These are phyloP conservation scores for Drosophila melanosoma DNA, from an alignment of 2,888 invertebrate species.

Conservation along the genomic window DNA sequence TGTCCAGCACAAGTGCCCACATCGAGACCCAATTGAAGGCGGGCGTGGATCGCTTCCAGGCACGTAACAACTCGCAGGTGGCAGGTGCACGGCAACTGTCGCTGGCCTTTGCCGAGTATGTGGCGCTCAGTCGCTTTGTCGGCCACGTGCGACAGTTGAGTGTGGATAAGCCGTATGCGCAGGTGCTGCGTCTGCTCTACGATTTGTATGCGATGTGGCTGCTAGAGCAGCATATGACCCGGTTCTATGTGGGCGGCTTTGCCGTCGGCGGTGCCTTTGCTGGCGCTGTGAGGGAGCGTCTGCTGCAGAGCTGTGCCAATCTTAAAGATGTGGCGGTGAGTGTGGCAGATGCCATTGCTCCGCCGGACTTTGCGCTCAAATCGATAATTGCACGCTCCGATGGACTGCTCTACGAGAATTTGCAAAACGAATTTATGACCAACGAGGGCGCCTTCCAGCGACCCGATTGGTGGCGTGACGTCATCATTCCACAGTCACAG, in stretches of 20 bases:
- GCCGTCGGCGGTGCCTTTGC: slow-evolving; percentile 86
- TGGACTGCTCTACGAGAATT: slow-evolving; percentile 89
- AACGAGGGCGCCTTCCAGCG: slow-evolving; percentile 89
- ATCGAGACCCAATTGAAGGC: slow-evolving; percentile 86
- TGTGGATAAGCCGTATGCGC: slow-evolving; percentile 78
- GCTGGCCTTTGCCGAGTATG: slow-evolving; percentile 91
- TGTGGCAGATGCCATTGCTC: slow-evolving; percentile 94
- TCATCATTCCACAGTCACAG: slow-evolving; percentile 82
- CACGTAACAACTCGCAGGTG: slow-evolving; percentile 92
- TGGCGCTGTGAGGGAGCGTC: slow-evolving; percentile 88
- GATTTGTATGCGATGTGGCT: slow-evolving; percentile 87
- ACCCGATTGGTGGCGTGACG: slow-evolving; percentile 90
- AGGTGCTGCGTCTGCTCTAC: slow-evolving; percentile 86
- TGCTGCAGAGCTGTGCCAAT: slow-evolving; percentile 89
- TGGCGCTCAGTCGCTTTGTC: slow-evolving; percentile 85
- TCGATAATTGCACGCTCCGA: slow-evolving; percentile 94
- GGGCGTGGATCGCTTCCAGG: slow-evolving; percentile 90
- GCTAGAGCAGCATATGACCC: slow-evolving; percentile 89
- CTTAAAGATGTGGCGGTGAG: slow-evolving; percentile 91
- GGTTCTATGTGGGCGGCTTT: slow-evolving; percentile 88
- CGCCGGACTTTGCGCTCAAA: slow-evolving; percentile 95
- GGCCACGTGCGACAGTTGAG: slow-evolving; percentile 81
- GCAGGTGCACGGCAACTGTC: slow-evolving; percentile 91
- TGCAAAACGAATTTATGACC: slow-evolving; percentile 90
- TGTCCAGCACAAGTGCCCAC: slow-evolving; percentile 89